Percentiles rank a stretch among this genome's conserved stretches.
These are phyloP conservation scores for Liopterus haemorrhoidalis DNA, from an alignment of 2,888 invertebrate genomes.

Conservation along the genomic window DNA sequence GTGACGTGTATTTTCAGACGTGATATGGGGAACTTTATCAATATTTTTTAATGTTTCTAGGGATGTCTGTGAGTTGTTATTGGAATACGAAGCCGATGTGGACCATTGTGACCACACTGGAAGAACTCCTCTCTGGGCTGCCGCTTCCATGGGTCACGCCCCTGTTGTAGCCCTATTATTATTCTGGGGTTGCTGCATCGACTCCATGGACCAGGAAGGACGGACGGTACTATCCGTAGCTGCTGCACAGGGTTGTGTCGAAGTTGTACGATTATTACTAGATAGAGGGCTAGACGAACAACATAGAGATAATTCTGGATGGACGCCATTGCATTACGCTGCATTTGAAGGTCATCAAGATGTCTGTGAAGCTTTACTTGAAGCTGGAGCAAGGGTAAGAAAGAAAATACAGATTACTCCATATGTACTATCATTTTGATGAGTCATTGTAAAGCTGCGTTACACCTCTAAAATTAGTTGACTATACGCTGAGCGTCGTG, in stretches of 20 bases:
- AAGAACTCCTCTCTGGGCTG: conserved; percentile 84
- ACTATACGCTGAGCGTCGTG: too few species aligned
- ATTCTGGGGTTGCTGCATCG: conserved; percentile 94
- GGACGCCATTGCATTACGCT: conserved; percentile 95
- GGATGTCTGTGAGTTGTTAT: conserved; percentile 82
- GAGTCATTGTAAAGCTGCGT: too few species aligned
- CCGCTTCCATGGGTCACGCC: conserved; percentile 88
- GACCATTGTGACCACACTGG: conserved; percentile 79
- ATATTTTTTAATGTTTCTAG: conserved; percentile 43
- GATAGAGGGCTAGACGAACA: conserved; percentile 83
- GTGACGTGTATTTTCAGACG: too few species aligned
- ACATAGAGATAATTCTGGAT: conserved; percentile 88
- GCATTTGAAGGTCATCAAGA: conserved; percentile 87
- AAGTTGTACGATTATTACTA: conserved; percentile 82
- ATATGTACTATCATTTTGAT: too few species aligned
- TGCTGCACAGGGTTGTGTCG: conserved; percentile 78
- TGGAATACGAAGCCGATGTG: conserved; percentile 89
- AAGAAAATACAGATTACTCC: too few species aligned
- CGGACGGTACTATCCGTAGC: conserved; percentile 82
- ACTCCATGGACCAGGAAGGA: conserved; percentile 90
- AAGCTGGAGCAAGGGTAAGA: conserved; percentile 83
- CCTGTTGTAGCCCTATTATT: conserved; percentile 77
- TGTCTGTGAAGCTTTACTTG: conserved; percentile 73
- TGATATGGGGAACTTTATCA: too few species aligned
- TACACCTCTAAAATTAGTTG: too few species aligned